Conservation (phyloP, 2,797 vertebrate species). For the Phoeniculus purpureus region DNA sequence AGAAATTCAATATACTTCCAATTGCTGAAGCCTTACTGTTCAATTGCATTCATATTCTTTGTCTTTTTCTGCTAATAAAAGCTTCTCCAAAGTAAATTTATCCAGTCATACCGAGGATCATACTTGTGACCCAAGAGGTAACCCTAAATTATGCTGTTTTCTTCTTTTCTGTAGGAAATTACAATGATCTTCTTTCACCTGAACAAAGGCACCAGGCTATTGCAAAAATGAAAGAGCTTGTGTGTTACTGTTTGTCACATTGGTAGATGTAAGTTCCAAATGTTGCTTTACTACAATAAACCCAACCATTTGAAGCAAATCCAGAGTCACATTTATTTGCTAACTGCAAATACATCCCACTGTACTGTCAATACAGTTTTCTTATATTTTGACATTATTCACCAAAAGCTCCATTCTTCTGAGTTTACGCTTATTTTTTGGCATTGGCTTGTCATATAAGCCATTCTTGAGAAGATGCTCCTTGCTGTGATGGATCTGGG, state of each 20-base stretch:
- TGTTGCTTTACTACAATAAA: neutral
- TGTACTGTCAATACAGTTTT: slow-evolving; percentile 21
- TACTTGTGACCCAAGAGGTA: neutral
- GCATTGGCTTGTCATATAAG: slow-evolving; percentile 93
- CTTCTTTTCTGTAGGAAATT: neutral
- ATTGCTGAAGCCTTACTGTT: neutral
- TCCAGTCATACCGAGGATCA: neutral
- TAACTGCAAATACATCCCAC: slow-evolving; percentile 36
- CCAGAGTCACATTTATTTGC: slow-evolving; percentile 10
- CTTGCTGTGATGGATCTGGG: slow-evolving; percentile 96
- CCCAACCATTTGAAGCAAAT: neutral
- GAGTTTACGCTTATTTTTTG: slow-evolving; percentile 97
- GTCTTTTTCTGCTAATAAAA: neutral
- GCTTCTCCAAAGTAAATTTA: neutral
- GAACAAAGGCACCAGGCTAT: slow-evolving; percentile 10
- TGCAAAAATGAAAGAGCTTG: neutral
- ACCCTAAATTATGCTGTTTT: neutral
- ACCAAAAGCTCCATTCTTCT: slow-evolving; percentile 95
- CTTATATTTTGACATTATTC: slow-evolving; percentile 88
- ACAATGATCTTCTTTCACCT: neutral
- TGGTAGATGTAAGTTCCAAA: neutral
- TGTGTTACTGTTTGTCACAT: neutral
- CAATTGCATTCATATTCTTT: neutral
- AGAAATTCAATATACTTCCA: slow-evolving; percentile 2
- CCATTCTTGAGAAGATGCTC: slow-evolving; percentile 93